Conservation (phyloP, 2,113 vertebrate genomes). For the Psittacula cyanocephala region DNA sequence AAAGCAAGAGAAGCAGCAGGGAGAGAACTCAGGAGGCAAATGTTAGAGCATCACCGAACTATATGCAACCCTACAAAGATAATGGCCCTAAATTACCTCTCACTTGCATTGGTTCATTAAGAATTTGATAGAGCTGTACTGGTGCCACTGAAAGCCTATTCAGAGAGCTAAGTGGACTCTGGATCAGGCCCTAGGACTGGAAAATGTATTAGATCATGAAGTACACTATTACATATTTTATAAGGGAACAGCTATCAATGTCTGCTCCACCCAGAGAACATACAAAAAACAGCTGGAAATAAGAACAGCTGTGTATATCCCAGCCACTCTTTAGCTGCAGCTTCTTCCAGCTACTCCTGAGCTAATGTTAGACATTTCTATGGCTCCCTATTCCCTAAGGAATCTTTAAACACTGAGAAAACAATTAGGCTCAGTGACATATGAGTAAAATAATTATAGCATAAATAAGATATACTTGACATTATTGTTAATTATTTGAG, state of each 20-base stretch:
- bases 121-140: not conserved
- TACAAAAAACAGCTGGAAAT: slow-evolving; percentile 38
- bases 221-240: slow-evolving; percentile 44
- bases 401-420: not conserved
- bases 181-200: slow-evolving; percentile 19
- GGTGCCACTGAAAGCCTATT: slow-evolving; percentile 3
- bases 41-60: not conserved
- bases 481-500: not conserved
- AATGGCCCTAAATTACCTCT: slow-evolving; percentile 55
- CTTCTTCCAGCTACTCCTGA: slow-evolving; percentile 14
- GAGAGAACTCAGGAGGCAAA: slow-evolving; percentile 22
- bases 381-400: not conserved
- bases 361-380: not conserved
- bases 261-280: not conserved
- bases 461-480: not conserved
- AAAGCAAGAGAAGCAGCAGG: not conserved
- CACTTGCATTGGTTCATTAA: slow-evolving; percentile 2
- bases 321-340: not conserved
- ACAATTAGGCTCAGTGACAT: not conserved
- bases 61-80: slow-evolving; percentile 30
- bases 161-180: not conserved
- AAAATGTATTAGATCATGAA: slow-evolving; percentile 56
- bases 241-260: slow-evolving; percentile 23
- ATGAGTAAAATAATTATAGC: slow-evolving; percentile 26
- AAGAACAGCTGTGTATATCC: not conserved